Evolutionary conservation across 2,797 vertebrate species (phyloP).

Genomic region (Cossypha dichroa): DNA sequence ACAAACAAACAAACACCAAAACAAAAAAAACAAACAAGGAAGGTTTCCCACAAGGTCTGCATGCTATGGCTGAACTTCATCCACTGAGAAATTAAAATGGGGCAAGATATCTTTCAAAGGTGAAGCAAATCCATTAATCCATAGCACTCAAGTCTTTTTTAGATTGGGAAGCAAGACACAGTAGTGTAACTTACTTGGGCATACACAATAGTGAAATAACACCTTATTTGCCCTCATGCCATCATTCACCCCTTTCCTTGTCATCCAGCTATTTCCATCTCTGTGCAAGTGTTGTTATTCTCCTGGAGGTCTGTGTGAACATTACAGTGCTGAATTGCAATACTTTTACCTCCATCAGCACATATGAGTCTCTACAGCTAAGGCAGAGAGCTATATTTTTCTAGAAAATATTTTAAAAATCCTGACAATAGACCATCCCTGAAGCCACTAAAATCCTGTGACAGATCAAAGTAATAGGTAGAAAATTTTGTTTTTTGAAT

Average conservation of each 20-base stretch:
- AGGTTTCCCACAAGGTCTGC: background rate
- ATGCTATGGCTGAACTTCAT: background rate
- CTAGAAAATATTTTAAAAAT: background rate
- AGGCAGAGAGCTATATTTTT: background rate
- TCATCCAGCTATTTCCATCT: background rate
- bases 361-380: background rate
- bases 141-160: background rate
- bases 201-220: background rate
- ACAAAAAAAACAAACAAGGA: too few relatives aligned
- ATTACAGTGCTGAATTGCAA: background rate
- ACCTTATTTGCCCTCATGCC: background rate
- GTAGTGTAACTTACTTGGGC: background rate
- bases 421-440: background rate
- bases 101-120: background rate
- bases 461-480: background rate
- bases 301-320: background rate
- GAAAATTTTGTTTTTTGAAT: background rate
- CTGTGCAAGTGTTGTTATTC: background rate
- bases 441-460: background rate
- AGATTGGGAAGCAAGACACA: background rate
- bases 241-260: background rate
- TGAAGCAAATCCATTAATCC: background rate
- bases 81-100: background rate
- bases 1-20: too few relatives aligned
- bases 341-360: background rate